Evolutionary conservation across 2,888 invertebrate species (phyloP).

Genomic region (Ectemnius lituratus): DNA sequence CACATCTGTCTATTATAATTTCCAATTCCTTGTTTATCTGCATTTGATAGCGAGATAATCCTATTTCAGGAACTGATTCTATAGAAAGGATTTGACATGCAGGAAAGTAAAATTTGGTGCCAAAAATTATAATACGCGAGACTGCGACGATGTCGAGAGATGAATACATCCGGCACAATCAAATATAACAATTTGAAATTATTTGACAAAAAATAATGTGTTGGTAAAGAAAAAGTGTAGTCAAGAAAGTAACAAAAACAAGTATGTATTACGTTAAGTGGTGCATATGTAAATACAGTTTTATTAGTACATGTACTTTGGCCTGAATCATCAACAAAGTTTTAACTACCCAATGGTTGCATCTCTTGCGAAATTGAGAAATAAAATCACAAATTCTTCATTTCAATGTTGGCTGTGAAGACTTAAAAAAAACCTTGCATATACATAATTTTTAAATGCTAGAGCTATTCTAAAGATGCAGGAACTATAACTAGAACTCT

Average conservation of each 20-base stretch:
- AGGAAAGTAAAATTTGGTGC: conserved; percentile 30
- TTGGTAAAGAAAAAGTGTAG: conserved; percentile 12
- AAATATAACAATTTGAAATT: conserved; percentile 12
- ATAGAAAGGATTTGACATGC: conserved; percentile 18
- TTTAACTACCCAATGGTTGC: conserved; percentile 16
- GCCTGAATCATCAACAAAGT: conserved; percentile 15
- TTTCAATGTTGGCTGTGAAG: conserved; percentile 65
- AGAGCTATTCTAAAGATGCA: conserved; percentile 25
- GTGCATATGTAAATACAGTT: conserved; percentile 28
- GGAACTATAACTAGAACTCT: conserved; percentile 39
- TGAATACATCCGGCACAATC: too few species aligned
- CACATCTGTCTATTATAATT: conserved; percentile 42
- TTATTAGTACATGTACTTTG: too few species aligned
- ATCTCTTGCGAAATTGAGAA: conserved; percentile 21
- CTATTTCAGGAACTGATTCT: conserved; percentile 4
- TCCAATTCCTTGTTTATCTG: conserved; percentile 30
- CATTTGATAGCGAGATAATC: conserved; percentile 1
- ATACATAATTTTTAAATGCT: conserved; percentile 45
- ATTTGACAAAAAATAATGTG: conserved; percentile 1
- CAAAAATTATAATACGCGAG: conserved; percentile 29
- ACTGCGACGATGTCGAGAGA: conserved; percentile 6
- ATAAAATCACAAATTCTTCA: conserved; percentile 42
- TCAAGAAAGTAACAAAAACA: conserved; percentile 12
- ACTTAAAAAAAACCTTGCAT: conserved; percentile 40
- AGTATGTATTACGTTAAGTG: not conserved